Conservation (phyloP, 2,888 invertebrate species). For the Lasius platythorax region DNA sequence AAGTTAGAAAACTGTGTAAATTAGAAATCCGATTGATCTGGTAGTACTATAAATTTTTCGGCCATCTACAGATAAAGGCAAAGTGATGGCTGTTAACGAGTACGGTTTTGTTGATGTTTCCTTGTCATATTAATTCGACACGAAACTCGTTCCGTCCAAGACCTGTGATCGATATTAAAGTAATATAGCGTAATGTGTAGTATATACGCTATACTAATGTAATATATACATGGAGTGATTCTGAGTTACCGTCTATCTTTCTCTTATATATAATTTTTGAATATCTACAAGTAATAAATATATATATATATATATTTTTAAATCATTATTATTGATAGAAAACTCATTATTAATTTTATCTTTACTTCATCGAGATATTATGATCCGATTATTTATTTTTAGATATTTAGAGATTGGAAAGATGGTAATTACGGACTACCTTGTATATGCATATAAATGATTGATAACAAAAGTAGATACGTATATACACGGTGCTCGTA, state of each 20-base stretch:
- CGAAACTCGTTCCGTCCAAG: background rate
- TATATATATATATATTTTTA: background rate
- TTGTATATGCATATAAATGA: background rate
- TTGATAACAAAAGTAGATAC: background rate
- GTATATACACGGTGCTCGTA: background rate
- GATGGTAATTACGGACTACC: background rate
- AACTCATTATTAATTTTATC: background rate
- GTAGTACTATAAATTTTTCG: background rate
- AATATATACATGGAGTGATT: background rate
- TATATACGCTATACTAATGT: background rate
- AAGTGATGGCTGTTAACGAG: background rate
- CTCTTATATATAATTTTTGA: background rate
- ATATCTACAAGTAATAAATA: background rate
- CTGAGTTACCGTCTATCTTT: background rate
- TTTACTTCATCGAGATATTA: background rate
- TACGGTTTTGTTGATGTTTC: background rate
- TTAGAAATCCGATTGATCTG: conserved; percentile 19
- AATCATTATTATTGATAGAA: background rate
- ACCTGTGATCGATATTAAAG: background rate
- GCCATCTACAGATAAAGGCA: background rate
- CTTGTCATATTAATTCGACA: background rate
- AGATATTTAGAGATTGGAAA: background rate
- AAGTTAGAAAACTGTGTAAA: background rate
- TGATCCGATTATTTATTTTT: background rate
- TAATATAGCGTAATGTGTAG: background rate